Evolutionary conservation across 2,888 invertebrate species (phyloP), one percentile per base, ranked within the genome.

Genomic region (Cosmopolites sordidus): DNA sequence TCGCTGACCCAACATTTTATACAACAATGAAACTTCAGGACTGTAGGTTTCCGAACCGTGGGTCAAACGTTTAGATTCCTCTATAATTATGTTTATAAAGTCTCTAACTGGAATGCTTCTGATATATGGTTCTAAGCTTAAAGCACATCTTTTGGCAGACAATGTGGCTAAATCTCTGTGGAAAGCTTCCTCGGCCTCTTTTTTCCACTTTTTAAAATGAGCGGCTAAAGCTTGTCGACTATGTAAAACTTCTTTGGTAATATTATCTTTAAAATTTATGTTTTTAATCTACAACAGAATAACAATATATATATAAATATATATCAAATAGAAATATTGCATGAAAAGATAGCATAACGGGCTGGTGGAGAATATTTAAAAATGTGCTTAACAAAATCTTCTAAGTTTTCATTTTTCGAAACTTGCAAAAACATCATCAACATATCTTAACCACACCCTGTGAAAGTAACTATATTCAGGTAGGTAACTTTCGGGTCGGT

Each of bases 41-140:
- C 89, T 90, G 71, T 84, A 90, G 0, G 85, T 83, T 69, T 90
- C 90, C 0, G 90, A 91, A 4, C 88, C 87, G 64, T 85, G 83
- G 0, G 86, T 85, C 9, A 91, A 67, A 62, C 67, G 83, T 62
- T 78, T 80, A 5, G 89, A 79, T 72, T 91, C 89, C 50, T 81
- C 76, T 63, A 88, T 75, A 39, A 88, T 78, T 44, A 86, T 77
- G 43, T 83, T 77, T 1, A 86, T 77, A 64, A 83, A 76, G 51
- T 74, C 71, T 53, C 74, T 68, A 0, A 56, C 49, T 0, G 75
- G 74, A 45, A 75, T 67, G 17, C 67, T 62, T 11, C 71, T 61
- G 53, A 75, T 50, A 51, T 69, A 74, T 0, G 71, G 65, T 55
- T 73, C 74, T 48, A 69, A 56, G 49, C 65, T 72, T 6, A 68